These are phyloP conservation scores for Euthynnus affinis DNA, from an alignment of 2,797 vertebrate genomes.

Conservation along the genomic window DNA sequence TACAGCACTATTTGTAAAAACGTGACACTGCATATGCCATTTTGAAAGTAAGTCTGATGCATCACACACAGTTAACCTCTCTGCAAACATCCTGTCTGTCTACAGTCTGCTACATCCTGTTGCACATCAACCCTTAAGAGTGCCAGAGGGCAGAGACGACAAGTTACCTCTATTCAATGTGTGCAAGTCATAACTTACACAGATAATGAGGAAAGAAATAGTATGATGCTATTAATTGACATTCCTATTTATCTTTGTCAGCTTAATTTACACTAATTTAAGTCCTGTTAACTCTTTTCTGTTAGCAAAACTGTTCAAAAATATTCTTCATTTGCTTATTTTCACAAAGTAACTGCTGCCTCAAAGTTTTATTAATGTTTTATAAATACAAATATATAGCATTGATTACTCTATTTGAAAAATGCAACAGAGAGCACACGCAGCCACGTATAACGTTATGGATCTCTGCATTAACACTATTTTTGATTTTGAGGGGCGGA, in stretches of 20 bases:
- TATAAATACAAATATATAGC: neutral
- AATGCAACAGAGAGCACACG: neutral
- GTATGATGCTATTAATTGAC: neutral
- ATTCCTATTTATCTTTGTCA: conserved; percentile 1
- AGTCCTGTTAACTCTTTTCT: neutral
- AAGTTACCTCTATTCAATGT: neutral
- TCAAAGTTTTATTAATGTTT: neutral
- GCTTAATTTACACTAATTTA: neutral
- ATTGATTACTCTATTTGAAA: neutral
- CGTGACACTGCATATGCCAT: neutral
- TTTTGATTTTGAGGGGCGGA: neutral
- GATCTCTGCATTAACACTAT: conserved; percentile 2
- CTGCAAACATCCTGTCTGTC: conserved; percentile 79
- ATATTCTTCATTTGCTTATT: neutral
- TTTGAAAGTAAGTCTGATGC: conserved; percentile 27
- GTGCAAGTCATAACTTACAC: neutral
- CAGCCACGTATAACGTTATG: neutral
- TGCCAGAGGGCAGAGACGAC: conserved; percentile 7
- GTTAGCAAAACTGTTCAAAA: neutral
- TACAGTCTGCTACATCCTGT: conserved; percentile 63
- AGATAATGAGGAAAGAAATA: neutral
- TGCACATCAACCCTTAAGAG: conserved; percentile 7
- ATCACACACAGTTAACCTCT: conserved; percentile 25
- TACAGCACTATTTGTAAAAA: neutral
- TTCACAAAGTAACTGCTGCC: neutral